Evolutionary conservation across 2,797 vertebrate species (phyloP), one percentile per base, ranked within the genome.

Genomic region (Limosa lapponica): DNA sequence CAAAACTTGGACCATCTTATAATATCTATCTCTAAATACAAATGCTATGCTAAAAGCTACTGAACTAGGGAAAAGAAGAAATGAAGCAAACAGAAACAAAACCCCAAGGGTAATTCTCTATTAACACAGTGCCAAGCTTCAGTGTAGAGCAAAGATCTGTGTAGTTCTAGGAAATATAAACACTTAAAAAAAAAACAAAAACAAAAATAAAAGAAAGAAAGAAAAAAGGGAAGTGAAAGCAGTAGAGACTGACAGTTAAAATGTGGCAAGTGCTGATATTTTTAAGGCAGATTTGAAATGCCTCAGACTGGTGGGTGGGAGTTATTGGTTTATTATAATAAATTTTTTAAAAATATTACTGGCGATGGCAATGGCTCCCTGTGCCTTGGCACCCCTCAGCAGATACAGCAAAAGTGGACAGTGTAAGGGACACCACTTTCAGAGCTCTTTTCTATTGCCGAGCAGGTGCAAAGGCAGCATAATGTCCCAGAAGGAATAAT

Each of bases 51-150:
- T 82, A 84, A 81, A 79, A 86, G 41, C 19, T 46, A 84, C n/a
- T 51, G 32, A 91, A 91, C 11, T 30, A 58, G 13, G 6, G 14
- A 80, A 87, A 79, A 87, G 46, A 84, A 81, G 54, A 92, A 62
- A 82, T 12, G 4, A 78, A 84, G 32, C 6, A 64, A 90, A 83
- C 19, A 69, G 62, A 75, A 92, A 82, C 9, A 82, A 96, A 84
- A 43, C 3, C 48, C 43, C 67, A 80, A 44, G 59, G 32, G 43
- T 80, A 87, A 83, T 61, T 83, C 51, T 81, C 34, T 88, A 49
- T 46, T 82, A 91, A 67, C 41, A 66, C 6, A 69, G 22, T 1
- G 5, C 18, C 15, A 78, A 61, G 54, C 37, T 67, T 81, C 37
- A 83, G 28, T 25, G 32, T 37, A 62, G 44, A 61, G 16, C 66